These are phyloP conservation scores for Seladonia tumulorum DNA, from an alignment of 2,888 invertebrate genomes.

Conservation along the genomic window DNA sequence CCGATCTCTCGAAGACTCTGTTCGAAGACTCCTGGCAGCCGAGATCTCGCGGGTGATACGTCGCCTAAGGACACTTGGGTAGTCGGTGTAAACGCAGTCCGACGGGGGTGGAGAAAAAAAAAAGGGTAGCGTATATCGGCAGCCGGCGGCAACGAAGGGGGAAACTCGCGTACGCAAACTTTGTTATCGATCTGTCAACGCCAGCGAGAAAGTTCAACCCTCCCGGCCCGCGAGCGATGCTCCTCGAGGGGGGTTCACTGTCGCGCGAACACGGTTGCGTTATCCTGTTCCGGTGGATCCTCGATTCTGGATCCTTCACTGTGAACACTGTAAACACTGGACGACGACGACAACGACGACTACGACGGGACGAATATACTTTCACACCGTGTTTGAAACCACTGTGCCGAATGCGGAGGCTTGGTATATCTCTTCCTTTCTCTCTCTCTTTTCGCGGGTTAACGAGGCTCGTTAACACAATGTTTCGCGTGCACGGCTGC, in stretches of 20 bases:
- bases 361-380: background rate
- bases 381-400: conserved; percentile 21
- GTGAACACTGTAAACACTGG: conserved; percentile 40
- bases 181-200: conserved; percentile 79
- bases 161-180: conserved; percentile 74
- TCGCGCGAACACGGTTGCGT: conserved; percentile 17
- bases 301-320: conserved; percentile 33
- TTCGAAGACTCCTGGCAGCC: background rate
- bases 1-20: background rate
- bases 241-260: conserved; percentile 54
- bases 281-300: background rate
- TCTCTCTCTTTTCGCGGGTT: background rate
- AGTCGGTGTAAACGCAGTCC: conserved; percentile 42
- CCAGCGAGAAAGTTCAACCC: conserved; percentile 73
- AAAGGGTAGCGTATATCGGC: conserved; percentile 26
- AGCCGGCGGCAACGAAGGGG: conserved; percentile 58
- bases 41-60: background rate
- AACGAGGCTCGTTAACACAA: background rate
- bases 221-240: conserved; percentile 68
- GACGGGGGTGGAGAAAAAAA: background rate
- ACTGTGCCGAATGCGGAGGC: conserved; percentile 24
- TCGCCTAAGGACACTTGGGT: conserved; percentile 10
- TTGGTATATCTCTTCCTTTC: background rate
- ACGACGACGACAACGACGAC: conserved; percentile 19
- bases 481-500: conserved; percentile 22